phyloP scores from a whole-genome alignment of 2,113 vertebrate genomes.

The Antechinus stuartii region DNA sequence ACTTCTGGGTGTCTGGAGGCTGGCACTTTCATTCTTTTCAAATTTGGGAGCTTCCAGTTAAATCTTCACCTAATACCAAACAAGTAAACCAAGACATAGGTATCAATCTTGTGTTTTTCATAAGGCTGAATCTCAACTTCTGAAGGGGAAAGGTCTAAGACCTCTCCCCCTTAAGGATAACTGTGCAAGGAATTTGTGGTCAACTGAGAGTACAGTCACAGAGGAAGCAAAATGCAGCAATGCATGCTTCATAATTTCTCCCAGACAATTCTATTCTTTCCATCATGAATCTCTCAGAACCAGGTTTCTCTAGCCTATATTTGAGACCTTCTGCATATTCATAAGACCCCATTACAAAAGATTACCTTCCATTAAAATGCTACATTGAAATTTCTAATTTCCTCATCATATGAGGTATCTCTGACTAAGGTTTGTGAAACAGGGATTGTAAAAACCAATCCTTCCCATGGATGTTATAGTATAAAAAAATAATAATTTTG shows the following conservation, averaged over 20 bases:
- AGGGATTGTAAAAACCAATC: constrained; percentile 22
- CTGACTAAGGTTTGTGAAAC: constrained; percentile 18
- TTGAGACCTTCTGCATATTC: not conserved
- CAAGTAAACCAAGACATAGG: not conserved
- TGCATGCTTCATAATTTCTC: not conserved
- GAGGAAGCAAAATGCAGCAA: not conserved
- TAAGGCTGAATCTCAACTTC: not conserved
- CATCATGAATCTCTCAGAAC: not conserved
- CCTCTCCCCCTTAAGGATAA: not conserved
- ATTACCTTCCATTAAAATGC: not conserved
- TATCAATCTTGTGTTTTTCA: not conserved
- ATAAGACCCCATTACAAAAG: not conserved
- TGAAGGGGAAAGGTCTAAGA: not conserved
- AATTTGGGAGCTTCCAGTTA: not conserved
- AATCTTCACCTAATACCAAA: not conserved
- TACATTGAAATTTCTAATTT: not conserved
- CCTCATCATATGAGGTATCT: not conserved
- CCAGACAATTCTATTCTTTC: not conserved
- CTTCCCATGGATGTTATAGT: constrained; percentile 12
- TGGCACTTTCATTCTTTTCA: not conserved
- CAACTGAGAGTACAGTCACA: not conserved
- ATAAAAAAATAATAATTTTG: constrained; percentile 21
- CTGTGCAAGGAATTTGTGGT: not conserved
- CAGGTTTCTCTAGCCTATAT: not conserved
- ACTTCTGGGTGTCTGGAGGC: not conserved